Base-by-base conservation (phyloP, 2,888 invertebrate species). In the Ctena decussata region DNA sequence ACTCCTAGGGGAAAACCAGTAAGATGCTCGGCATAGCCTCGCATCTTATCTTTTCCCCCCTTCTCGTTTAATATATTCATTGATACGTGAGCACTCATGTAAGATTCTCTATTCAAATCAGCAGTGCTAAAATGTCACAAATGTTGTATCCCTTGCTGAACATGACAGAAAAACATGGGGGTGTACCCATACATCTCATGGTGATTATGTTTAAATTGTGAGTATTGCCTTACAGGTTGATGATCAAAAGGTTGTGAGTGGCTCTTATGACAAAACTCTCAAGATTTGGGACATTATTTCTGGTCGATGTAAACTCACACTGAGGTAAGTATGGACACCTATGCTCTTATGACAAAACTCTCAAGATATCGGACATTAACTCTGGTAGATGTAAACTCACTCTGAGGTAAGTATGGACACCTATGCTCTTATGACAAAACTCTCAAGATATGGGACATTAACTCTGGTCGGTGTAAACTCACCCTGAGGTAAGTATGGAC, bases 361-460 rank as follows among this genome's bases (percentile, higher is more conserved):
- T 96, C 41, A 96, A 96, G 90, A 93, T 96, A 6, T 96, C 96
- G 96, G 95, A 96, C 82, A 91, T 96, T 32, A 93, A 94, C 39
- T 95, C 95, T 24, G 96, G 96, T 0, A 90, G 93, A 12, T 96
- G 96, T 92, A 91, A 93, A 65, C 92, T 92, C 87, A 96, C 96
- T 11, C 91, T 96, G n/a, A 93, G 93, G 96, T 96, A 83, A 85
- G 81, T 35, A n/a, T 79, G 21, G 12, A 41, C 15, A 41, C 41
- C n/a, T n/a, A n/a, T n/a, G 96, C 35, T 96, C 96, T 5, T 96
- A 96, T 90, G 96, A 96, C 91, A 94, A 94, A 76, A 96, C 96
- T 6, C 92, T 96, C 41, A 96, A 96, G 90, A 93, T 96, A 6
- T 96, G 96, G 96, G 95, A 96, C 82, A 91, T 96, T 32, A 93